Conservation (phyloP, 2,888 invertebrate species). For the Phyllotreta cruciferae region DNA sequence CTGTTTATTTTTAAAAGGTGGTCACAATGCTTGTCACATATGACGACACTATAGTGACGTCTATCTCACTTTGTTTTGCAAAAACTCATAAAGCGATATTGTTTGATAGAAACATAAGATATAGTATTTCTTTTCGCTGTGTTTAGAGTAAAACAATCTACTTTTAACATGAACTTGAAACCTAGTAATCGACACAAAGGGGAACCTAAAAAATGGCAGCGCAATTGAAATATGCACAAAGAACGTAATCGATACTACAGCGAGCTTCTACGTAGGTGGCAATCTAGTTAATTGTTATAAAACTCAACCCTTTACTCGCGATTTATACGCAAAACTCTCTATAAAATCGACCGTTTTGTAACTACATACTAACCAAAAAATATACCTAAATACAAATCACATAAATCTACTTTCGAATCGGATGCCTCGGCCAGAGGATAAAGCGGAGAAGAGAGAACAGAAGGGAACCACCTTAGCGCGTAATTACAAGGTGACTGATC, state of each 20-base stretch:
- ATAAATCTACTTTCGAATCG: too few relatives aligned
- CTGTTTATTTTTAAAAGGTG: too few relatives aligned
- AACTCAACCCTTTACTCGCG: slow-evolving; percentile 18
- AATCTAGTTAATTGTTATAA: slow-evolving; percentile 28
- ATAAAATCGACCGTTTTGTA: too few relatives aligned
- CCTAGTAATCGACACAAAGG: slow-evolving; percentile 7
- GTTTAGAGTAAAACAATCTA: neutral
- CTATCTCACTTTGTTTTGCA: too few relatives aligned
- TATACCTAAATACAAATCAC: too few relatives aligned
- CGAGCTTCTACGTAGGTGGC: slow-evolving; percentile 35
- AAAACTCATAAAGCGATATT: too few relatives aligned
- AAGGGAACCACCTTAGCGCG: slow-evolving; percentile 43
- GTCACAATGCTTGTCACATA: too few relatives aligned
- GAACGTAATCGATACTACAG: slow-evolving; percentile 33
- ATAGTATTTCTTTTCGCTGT: neutral
- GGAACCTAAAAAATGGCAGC: slow-evolving; percentile 21
- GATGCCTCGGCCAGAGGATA: too few relatives aligned
- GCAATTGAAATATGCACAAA: slow-evolving; percentile 34
- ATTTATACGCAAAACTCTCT: slow-evolving; percentile 12
- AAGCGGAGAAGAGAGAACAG: slow-evolving; percentile 5
- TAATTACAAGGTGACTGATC: slow-evolving; percentile 59
- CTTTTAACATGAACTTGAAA: neutral
- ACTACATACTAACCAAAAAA: too few relatives aligned
- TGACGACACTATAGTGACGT: too few relatives aligned
- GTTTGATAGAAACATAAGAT: neutral